Base-by-base conservation (phyloP, 37 sponge, comb jelly and placozoan genomes). In the Amphimedon queenslandica region DNA sequence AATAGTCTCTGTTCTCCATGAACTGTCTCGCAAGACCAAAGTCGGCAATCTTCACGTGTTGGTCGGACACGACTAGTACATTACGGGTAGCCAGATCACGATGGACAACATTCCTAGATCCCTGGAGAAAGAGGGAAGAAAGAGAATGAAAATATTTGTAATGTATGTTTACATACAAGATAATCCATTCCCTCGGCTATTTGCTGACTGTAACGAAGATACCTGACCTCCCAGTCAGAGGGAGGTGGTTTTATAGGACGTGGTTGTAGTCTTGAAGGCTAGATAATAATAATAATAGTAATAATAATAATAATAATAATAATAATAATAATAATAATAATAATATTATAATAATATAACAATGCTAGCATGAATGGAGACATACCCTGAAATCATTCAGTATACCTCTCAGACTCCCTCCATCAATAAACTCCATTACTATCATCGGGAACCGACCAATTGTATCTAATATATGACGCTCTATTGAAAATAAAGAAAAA, bases 11-110 rank as follows among this genome's bases (percentile, higher is more conserved):
- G 39, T 76, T 41, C 13, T 75, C 80, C 8, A 53, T 42, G 10
- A 3, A 37, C 28, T 71, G 55, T 61, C 89, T 66, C 3, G 83
- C 74, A 16, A 88, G 66, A 3, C 89, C 89, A 79, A 88, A 88
- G 61, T 88, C 89, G 2, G 89, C 73, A 24, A 88, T 82, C 70
- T 88, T 88, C 64, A 88, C 80, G 13, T 43, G 63, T 0, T 39
- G 31, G 23, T 73, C 58, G 16, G 42, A 43, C 6, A 60, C 65
- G 16, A 82, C 66, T 42, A 88, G 72, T 18, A 88, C 84, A 73
- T 88, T 88, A 16, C 89, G 53, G 11, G 89, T 61, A 31, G 89
- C 89, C 51, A 88, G 57, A 60, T 88, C 89, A 57, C 89, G 78
- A 60, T 88, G 89, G 24, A 88, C 80, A n/a, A 88, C 42, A 40